Conservation (phyloP, 1,140 invertebrate species). For the Calephelis nemesis region DNA sequence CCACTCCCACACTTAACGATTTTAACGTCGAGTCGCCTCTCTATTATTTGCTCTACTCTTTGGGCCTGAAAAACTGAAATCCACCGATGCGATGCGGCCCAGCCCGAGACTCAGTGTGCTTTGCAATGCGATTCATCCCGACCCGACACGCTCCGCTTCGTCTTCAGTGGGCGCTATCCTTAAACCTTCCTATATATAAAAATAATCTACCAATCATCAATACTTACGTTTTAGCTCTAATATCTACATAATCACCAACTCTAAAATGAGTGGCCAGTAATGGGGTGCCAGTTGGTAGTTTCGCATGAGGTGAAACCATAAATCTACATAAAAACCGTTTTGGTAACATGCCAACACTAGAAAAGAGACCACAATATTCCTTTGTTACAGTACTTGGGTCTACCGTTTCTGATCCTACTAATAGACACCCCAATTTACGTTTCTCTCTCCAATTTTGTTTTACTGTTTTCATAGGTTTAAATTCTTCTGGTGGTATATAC, state of each 20-base stretch:
- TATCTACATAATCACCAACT: slow-evolving; percentile 94
- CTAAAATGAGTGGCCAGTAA: slow-evolving; percentile 93
- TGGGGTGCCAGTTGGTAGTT: slow-evolving; percentile 94
- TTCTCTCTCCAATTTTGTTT: slow-evolving; percentile 58
- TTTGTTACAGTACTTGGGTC: slow-evolving; percentile 94
- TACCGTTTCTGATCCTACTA: slow-evolving; percentile 93
- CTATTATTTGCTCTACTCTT: no score
- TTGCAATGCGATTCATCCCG: no score
- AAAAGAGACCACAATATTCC: slow-evolving; percentile 94
- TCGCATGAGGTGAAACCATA: slow-evolving; percentile 91
- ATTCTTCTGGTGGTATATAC: slow-evolving; percentile 92
- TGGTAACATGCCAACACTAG: slow-evolving; percentile 91
- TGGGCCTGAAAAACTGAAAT: no score
- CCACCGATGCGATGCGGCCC: no score
- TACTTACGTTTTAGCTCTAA: slow-evolving; percentile 93
- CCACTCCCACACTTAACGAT: no score
- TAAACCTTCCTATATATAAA: slow-evolving; percentile 14
- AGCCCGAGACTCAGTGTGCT: no score
- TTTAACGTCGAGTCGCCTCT: no score
- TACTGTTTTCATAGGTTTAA: slow-evolving; percentile 78
- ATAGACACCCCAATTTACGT: slow-evolving; percentile 84
- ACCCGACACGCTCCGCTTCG: no score
- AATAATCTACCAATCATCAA: slow-evolving; percentile 18
- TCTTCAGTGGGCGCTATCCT: no score
- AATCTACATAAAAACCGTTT: slow-evolving; percentile 93